Percentiles rank a stretch among this genome's conserved stretches.
These are phyloP conservation scores for Philonicus albiceps DNA, from an alignment of 2,888 invertebrate species.

Conservation along the genomic window DNA sequence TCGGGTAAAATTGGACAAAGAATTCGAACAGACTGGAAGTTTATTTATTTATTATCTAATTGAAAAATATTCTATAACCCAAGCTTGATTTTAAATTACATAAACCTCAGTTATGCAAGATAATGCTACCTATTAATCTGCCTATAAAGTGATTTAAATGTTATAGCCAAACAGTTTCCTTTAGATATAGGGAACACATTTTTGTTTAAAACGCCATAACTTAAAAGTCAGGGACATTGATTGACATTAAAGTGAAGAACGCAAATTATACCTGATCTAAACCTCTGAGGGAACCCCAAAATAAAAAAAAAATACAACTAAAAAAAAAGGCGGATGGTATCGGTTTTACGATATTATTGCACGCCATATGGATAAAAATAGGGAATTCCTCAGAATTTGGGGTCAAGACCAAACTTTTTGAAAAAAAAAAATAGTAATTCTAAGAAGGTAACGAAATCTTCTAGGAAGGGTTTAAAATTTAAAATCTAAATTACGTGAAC, in stretches of 20 bases:
- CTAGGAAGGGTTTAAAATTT: background rate
- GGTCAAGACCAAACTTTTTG: background rate
- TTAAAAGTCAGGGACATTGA: background rate
- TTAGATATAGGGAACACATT: background rate
- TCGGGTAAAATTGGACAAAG: no score
- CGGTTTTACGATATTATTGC: background rate
- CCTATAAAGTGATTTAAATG: background rate
- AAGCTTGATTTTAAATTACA: no score
- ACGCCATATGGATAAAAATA: background rate
- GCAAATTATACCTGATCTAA: background rate
- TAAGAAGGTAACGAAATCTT: conserved; percentile 2
- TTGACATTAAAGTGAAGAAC: background rate
- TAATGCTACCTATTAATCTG: background rate
- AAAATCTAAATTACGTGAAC: background rate
- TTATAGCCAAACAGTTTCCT: background rate
- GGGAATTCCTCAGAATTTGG: background rate
- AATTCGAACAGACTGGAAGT: no score
- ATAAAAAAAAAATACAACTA: background rate
- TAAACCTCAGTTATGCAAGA: background rate
- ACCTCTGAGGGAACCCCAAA: background rate
- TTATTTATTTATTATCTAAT: no score
- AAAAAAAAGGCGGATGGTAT: background rate
- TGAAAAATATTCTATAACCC: no score
- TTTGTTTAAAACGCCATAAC: background rate
- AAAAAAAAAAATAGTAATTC: background rate